Evolutionary conservation across 2,888 invertebrate genomes (phyloP).

Genomic region (Rugalucina vietnamica): DNA sequence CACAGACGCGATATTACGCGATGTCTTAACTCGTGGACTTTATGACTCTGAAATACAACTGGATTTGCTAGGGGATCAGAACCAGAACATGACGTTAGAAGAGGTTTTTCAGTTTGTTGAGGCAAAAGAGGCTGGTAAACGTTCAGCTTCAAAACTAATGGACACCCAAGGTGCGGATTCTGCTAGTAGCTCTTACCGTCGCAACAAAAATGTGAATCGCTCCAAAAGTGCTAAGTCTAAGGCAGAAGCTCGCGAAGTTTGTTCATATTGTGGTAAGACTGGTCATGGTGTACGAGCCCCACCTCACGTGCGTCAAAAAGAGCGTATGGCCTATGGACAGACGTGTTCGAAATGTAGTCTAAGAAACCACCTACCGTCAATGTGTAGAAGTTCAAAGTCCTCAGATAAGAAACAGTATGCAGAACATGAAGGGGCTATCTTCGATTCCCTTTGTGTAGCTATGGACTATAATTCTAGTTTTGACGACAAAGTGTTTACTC

Average conservation of each 20-base stretch:
- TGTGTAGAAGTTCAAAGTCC: slow-evolving; percentile 63
- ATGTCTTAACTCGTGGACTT: slow-evolving; percentile 26
- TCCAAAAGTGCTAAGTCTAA: neutral
- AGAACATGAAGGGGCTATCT: too few species aligned
- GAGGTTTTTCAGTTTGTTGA: slow-evolving; percentile 64
- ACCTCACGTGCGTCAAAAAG: slow-evolving; percentile 28
- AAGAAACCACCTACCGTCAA: slow-evolving; percentile 50
- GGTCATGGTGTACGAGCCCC: slow-evolving; percentile 62
- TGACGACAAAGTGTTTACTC: too few species aligned
- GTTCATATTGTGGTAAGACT: slow-evolving; percentile 62
- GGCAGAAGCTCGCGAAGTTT: slow-evolving; percentile 18
- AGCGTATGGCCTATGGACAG: slow-evolving; percentile 62
- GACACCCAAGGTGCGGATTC: slow-evolving; percentile 17
- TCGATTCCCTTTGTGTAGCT: too few species aligned
- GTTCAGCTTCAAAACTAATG: slow-evolving; percentile 34
- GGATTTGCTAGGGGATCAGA: slow-evolving; percentile 37
- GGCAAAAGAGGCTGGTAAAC: slow-evolving; percentile 64
- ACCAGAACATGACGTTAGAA: slow-evolving; percentile 58
- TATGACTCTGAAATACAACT: slow-evolving; percentile 34
- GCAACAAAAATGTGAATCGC: too few species aligned
- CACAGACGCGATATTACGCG: slow-evolving; percentile 48
- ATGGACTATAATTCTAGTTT: too few species aligned
- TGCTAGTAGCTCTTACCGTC: slow-evolving; percentile 42
- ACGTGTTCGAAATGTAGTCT: slow-evolving; percentile 54
- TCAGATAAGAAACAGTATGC: too few species aligned